A percentile compares a stretch with the other conserved stretches of the same genome.
phyloP scores from a whole-genome alignment of 2,888 invertebrate genomes.

The Alloscopus bannaensis region DNA sequence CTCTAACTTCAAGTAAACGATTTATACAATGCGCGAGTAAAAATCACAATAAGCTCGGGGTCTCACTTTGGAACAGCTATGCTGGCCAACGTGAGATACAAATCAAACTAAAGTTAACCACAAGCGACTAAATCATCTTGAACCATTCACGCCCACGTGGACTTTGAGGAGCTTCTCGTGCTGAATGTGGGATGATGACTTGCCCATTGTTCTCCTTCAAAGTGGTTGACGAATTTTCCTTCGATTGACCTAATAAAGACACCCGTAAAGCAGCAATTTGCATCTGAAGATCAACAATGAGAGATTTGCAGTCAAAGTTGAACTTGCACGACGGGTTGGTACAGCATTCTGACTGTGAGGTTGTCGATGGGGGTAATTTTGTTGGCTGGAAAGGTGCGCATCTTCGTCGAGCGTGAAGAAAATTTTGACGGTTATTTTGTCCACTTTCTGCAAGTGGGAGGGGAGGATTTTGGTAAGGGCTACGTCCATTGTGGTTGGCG shows the following conservation, averaged over 20 bases:
- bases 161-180: background rate
- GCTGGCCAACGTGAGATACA: background rate
- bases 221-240: background rate
- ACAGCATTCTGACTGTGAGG: background rate
- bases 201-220: no score
- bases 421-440: conserved; percentile 1
- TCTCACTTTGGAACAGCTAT: no score
- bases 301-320: conserved; percentile 10
- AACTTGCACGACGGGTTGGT: background rate
- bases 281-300: conserved; percentile 21
- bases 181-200: background rate
- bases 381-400: background rate
- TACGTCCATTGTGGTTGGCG: background rate
- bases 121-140: background rate
- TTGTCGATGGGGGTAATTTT: background rate
- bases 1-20: no score
- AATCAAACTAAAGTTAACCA: background rate
- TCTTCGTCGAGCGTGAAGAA: conserved; percentile 15
- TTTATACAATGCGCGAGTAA: no score
- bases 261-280: conserved; percentile 3
- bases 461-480: no score
- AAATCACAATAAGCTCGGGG: no score
- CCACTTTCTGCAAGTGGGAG: background rate
- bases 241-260: background rate
- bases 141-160: background rate